phyloP scores from a whole-genome alignment of 2,888 invertebrate genomes.

The Carcina quercana region DNA sequence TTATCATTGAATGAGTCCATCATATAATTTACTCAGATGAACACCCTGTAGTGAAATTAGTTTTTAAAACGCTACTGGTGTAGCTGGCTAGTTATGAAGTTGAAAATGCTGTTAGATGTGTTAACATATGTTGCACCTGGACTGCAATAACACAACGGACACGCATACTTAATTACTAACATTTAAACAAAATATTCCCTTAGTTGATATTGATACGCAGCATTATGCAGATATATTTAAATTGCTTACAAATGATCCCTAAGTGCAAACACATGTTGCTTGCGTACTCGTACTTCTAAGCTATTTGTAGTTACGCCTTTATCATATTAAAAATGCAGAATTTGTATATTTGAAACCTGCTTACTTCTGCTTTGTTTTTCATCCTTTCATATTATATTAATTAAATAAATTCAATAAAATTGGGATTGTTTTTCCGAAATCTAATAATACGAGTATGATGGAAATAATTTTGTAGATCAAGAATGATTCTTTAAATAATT shows the following conservation, averaged over 20 bases:
- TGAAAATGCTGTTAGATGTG: too few relatives aligned
- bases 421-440: too few relatives aligned
- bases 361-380: too few relatives aligned
- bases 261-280: conserved; percentile 21
- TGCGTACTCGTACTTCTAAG: conserved; percentile 13
- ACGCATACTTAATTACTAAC: conserved; percentile 1
- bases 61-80: too few relatives aligned
- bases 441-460: conserved; percentile 15
- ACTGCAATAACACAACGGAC: conserved; percentile 1
- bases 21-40: too few relatives aligned
- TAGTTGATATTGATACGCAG: conserved; percentile 12
- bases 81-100: too few relatives aligned
- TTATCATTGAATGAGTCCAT: too few relatives aligned
- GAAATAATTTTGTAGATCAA: too few relatives aligned
- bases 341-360: too few relatives aligned
- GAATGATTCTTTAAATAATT: too few relatives aligned
- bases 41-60: too few relatives aligned
- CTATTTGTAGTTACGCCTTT: conserved; percentile 28
- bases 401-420: conserved; percentile 19
- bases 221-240: conserved; percentile 40
- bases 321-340: conserved; percentile 23
- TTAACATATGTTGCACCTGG: conserved; percentile 2
- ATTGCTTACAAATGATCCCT: conserved; percentile 24
- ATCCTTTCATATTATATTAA: too few relatives aligned
- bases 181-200: conserved; percentile 9